Percentiles rank a stretch among this genome's conserved stretches.
These are phyloP conservation scores for Drosophila triauraria DNA, from an alignment of 1,140 invertebrate species.

Conservation along the genomic window DNA sequence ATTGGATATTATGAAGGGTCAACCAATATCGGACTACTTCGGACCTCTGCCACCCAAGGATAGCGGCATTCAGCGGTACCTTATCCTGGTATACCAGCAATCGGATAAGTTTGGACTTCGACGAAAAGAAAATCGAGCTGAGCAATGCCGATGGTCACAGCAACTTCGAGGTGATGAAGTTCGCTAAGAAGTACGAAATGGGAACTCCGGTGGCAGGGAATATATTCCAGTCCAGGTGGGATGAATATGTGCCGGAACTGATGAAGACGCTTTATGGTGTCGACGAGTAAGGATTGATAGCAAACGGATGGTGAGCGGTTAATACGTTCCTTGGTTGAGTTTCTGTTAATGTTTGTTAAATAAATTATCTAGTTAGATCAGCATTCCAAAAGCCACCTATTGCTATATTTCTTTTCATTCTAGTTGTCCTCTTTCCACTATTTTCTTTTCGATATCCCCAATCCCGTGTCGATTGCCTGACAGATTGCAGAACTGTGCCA, in stretches of 20 bases:
- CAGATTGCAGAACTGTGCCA: not conserved
- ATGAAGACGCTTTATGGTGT: conserved; percentile 64
- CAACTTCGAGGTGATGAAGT: conserved; percentile 91
- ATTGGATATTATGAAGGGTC: conserved; percentile 89
- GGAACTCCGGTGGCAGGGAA: conserved; percentile 93
- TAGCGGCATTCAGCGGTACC: conserved; percentile 94
- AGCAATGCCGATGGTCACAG: conserved; percentile 89
- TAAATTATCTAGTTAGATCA: conserved; percentile 28
- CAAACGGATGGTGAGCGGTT: not conserved
- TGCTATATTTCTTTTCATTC: too few relatives aligned
- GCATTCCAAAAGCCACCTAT: conserved; percentile 31
- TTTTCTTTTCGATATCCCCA: not conserved
- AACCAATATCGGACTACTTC: conserved; percentile 92
- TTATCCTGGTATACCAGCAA: conserved; percentile 94
- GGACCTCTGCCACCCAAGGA: conserved; percentile 93
- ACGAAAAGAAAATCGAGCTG: conserved; percentile 85
- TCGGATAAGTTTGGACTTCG: conserved; percentile 61
- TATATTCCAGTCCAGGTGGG: conserved; percentile 94
- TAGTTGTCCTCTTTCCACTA: not conserved
- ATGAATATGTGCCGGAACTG: conserved; percentile 92
- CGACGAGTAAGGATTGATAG: conserved; percentile 15
- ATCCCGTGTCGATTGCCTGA: not conserved
- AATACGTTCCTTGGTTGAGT: conserved; percentile 17
- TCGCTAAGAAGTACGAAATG: conserved; percentile 89
- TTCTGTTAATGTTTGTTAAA: conserved; percentile 1